These are phyloP conservation scores for Dendrocincla fuliginosa DNA, from an alignment of 2,797 vertebrate species.

Conservation along the genomic window DNA sequence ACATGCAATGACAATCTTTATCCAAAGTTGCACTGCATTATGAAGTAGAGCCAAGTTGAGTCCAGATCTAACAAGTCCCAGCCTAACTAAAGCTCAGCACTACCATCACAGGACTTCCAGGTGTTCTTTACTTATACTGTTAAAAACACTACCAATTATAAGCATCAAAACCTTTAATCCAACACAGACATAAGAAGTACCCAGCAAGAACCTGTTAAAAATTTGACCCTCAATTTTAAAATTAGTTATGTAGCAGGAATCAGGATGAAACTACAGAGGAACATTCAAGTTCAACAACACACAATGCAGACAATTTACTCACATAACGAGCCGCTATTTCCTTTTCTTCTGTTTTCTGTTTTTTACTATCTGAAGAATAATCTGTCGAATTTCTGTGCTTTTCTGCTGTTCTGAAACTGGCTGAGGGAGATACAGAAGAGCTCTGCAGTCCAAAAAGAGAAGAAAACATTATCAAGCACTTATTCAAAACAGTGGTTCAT, in stretches of 20 bases:
- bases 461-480: background rate
- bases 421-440: conserved; percentile 91
- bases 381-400: conserved; percentile 92
- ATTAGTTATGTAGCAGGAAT: background rate
- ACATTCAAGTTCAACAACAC: background rate
- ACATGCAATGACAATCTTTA: background rate
- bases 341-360: conserved; percentile 94
- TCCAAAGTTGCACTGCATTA: background rate
- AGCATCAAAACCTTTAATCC: background rate
- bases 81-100: background rate
- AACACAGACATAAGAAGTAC: background rate
- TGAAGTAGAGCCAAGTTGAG: background rate
- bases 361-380: conserved; percentile 92
- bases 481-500: background rate
- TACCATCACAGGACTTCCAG: background rate
- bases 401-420: conserved; percentile 91
- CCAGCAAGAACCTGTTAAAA: background rate
- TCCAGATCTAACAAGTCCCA: background rate
- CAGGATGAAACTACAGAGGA: background rate
- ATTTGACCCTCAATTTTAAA: background rate
- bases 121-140: background rate
- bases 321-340: conserved; percentile 87
- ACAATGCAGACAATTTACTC: conserved; percentile 52
- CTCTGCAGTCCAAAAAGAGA: conserved; percentile 80
- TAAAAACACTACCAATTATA: background rate